Conservation (phyloP, 1,140 invertebrate genomes). For the Steinernema feltiae region DNA sequence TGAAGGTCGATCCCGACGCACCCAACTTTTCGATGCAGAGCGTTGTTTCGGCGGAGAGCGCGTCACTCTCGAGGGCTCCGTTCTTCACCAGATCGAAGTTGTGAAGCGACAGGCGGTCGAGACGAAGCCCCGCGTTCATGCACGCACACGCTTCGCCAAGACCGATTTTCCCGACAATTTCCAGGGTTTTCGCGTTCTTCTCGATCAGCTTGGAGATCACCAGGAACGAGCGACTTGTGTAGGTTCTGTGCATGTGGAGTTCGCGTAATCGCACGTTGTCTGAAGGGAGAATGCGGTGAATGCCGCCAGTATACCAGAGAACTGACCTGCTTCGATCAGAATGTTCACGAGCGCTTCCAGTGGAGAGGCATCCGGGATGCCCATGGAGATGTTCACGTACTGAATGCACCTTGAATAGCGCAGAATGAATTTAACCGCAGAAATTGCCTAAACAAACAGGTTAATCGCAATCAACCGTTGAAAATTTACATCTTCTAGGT, state of each 20-base stretch:
- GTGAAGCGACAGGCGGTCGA: conserved; percentile 46
- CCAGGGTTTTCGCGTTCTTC: conserved; percentile 37
- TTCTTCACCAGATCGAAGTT: conserved; percentile 45
- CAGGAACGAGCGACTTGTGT: conserved; percentile 40
- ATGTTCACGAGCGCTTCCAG: conserved; percentile 21
- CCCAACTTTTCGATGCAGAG: conserved; percentile 38
- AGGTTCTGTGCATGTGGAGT: conserved; percentile 38
- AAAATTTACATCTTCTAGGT: neutral
- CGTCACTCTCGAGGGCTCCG: conserved; percentile 31
- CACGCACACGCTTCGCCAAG: conserved; percentile 38
- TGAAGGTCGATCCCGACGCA: conserved; percentile 42
- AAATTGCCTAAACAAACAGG: neutral
- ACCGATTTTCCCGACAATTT: conserved; percentile 39
- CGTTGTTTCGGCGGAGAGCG: conserved; percentile 29
- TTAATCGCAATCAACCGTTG: neutral
- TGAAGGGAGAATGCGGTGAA: conserved; percentile 24
- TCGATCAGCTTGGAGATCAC: conserved; percentile 38
- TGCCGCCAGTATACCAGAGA: neutral
- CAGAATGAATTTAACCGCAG: conserved; percentile 5
- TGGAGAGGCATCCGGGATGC: conserved; percentile 24
- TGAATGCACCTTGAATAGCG: conserved; percentile 14
- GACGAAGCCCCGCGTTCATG: conserved; percentile 39
- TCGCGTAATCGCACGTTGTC: conserved; percentile 45
- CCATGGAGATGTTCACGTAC: conserved; percentile 28
- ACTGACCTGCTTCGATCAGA: conserved; percentile 13